Base-by-base conservation (phyloP, 1,140 invertebrate species). In the Capitella teleta region DNA sequence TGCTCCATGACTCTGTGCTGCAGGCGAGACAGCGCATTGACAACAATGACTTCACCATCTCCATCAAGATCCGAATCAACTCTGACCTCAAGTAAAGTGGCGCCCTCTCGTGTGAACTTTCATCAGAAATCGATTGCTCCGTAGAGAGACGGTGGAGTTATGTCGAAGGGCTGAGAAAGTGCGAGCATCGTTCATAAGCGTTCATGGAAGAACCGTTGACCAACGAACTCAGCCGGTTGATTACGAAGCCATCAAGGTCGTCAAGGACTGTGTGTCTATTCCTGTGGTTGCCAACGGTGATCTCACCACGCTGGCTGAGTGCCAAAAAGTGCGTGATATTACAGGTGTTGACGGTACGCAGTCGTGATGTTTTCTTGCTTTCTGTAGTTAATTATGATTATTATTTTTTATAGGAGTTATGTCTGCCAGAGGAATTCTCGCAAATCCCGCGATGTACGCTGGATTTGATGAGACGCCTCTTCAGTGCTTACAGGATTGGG, bases 271-370 rank as follows among this genome's bases (percentile, higher is more conserved):
- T 49, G 61, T 93, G 5, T 59, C 73, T 34, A 74, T 94, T 53
- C 92, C 93, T 10, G 73, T 96, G 0, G 79, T 96, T 58, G 89
- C 86, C 1, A 97, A 98, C 79, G 93, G 93, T 48, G 87, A 86
- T 64, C 75, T 93, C 1, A 86, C 80, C 61, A 78, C 69, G 40
- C 72, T 87, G 52, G 61, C 80, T 16, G 84, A 86, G 74, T 85
- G 82, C 32, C 60, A 79, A 49, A 56, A 70, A 18, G 70, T 94
- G 19, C 77, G 81, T 50, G 63, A 79, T 30, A 56, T 64, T 50
- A 85, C 86, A 8, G 79, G 80, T 24, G 88, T 85, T 53, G 76
- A 84, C 68, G 91, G 86, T 73, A 74, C 80, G 21, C 14, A 34
- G 32, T 16, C 16, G 10, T 16, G 16, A 12, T 16, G 10, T 16